Evolutionary conservation across 1,140 invertebrate genomes (phyloP), one percentile per base, ranked within the genome.

Genomic region (Caerostris extrusa): DNA sequence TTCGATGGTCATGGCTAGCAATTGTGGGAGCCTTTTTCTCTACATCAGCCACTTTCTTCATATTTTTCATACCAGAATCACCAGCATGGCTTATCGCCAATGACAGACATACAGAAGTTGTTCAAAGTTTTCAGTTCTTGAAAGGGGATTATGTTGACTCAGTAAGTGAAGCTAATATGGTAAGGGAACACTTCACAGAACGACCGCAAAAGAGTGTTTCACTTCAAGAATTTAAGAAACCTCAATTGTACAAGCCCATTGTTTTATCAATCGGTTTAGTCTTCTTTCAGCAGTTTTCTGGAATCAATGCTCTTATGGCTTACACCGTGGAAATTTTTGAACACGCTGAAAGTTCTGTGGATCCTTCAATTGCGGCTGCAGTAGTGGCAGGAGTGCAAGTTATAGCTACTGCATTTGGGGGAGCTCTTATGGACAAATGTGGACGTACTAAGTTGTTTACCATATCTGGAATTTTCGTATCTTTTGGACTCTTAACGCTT

Each of bases 231-330:
- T 86, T 94, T 53, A 56, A 69, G 34, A 56, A 94, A 64, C 86
- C 91, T 19, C 12, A 67, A 50, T 34, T 90, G 6, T 93, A 93
- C 50, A 94, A 93, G 56, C 94, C 94, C 5, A 69, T 93, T 8
- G 95, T 97, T 0, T 98, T 99, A 69, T 97, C 98, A 0, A 95
- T 99, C 7, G 98, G 98, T 5, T 96, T 99, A 60, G 99, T 99
- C 98, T 97, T 98, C 95, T 98, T 99, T 97, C 98, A 99, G 96
- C 98, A 99, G 96, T 96, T 99, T 93, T 98, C 97, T 94, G 98
- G 98, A 57, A 98, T 99, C 95, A 99, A 98, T 95, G 98, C 98
- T 3, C 97, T 99, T 53, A 98, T 99, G 95, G 99, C 99, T 95
- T 99, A 99, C 95, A 98, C 98, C 0, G 97, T 97, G 17, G 96